Evolutionary conservation across 2,797 vertebrate genomes (phyloP).

Genomic region (Amblyopsis hoosieri): DNA sequence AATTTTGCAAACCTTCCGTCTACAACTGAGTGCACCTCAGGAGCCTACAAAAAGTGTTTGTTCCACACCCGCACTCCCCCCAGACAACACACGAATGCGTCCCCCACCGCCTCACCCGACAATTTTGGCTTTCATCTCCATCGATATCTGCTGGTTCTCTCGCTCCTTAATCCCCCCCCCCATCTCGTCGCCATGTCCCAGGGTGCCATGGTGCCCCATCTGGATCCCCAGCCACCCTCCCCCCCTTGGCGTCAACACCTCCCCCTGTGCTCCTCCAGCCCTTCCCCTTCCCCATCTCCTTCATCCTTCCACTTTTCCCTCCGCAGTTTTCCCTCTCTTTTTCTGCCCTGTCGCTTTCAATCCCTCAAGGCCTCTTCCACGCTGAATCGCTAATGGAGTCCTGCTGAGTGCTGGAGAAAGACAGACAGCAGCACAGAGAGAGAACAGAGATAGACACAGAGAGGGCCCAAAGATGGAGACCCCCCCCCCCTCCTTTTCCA

Average conservation of each 20-base stretch:
- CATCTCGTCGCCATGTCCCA: slow-evolving; percentile 18
- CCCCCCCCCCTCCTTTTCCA: slow-evolving; percentile 21
- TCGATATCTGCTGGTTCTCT: slow-evolving; percentile 58
- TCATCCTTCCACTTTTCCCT: slow-evolving; percentile 39
- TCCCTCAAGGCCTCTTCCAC: slow-evolving; percentile 73
- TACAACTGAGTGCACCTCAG: too few species aligned
- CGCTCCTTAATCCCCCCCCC: slow-evolving; percentile 58
- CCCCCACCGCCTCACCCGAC: slow-evolving; percentile 38
- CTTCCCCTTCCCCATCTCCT: slow-evolving; percentile 43
- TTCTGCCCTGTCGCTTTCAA: slow-evolving; percentile 80
- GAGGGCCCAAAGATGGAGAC: slow-evolving; percentile 7
- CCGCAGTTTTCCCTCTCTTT: slow-evolving; percentile 70
- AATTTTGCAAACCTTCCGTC: too few species aligned
- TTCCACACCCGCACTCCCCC: too few species aligned
- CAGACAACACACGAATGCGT: too few species aligned
- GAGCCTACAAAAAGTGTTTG: too few species aligned
- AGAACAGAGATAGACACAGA: slow-evolving; percentile 18
- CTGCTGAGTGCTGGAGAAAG: slow-evolving; percentile 63
- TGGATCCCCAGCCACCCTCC: slow-evolving; percentile 29
- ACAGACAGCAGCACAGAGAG: slow-evolving; percentile 54
- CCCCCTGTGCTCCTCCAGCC: slow-evolving; percentile 14
- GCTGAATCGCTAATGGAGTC: slow-evolving; percentile 78
- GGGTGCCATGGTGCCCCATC: slow-evolving; percentile 46
- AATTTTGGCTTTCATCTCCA: slow-evolving; percentile 60
- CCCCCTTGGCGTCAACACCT: slow-evolving; percentile 35